Evolutionary conservation across 1,140 invertebrate genomes (phyloP).

Genomic region (Catajapyx aquilonaris): DNA sequence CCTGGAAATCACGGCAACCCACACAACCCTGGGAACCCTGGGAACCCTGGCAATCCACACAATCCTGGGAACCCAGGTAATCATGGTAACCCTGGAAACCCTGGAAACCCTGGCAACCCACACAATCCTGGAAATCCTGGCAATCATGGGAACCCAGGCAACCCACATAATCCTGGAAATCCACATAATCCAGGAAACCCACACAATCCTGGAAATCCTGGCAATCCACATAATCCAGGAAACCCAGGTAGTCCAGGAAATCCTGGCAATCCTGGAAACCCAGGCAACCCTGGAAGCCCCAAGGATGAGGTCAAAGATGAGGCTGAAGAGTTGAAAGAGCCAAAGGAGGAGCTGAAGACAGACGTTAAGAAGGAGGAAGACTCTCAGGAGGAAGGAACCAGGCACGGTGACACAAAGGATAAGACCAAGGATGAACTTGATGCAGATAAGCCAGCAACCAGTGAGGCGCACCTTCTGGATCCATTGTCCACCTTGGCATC

Average conservation of each 20-base stretch:
- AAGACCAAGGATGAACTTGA: not conserved
- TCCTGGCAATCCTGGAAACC: conserved; percentile 1
- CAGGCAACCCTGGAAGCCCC: not conserved
- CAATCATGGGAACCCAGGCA: no score
- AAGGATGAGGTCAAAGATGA: conserved; percentile 1
- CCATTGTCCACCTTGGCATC: conserved; percentile 43
- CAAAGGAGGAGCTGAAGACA: conserved; percentile 1
- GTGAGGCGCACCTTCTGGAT: conserved; percentile 9
- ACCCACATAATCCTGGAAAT: no score
- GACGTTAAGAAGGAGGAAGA: conserved; percentile 8
- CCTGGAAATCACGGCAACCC: conserved; percentile 1
- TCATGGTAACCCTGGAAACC: no score
- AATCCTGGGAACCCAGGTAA: no score
- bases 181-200: no score
- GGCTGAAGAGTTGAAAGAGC: not conserved
- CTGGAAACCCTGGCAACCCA: no score
- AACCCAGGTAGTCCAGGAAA: not conserved
- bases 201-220: no score
- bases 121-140: no score
- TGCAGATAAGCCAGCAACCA: conserved; percentile 1
- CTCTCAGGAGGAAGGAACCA: conserved; percentile 1
- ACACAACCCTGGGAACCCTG: no score
- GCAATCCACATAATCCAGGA: no score
- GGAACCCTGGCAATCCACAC: no score
- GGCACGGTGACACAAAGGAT: not conserved